phyloP scores from a whole-genome alignment of 2,113 vertebrate genomes.

The Caloenas nicobarica region DNA sequence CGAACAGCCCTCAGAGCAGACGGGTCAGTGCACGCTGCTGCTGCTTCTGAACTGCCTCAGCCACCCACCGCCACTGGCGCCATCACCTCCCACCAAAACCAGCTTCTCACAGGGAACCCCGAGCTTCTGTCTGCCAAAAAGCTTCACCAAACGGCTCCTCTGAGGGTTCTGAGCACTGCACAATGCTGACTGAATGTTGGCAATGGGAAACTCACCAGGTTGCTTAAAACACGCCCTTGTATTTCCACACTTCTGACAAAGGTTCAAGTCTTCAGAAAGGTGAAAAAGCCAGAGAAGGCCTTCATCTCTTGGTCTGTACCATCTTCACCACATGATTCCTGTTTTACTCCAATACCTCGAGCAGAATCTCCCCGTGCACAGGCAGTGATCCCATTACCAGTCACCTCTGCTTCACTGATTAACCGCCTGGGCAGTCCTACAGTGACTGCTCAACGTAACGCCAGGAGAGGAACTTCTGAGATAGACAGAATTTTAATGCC shows the following conservation, averaged over 20 bases:
- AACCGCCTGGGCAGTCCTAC: neutral
- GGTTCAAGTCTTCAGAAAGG: neutral
- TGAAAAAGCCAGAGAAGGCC: neutral
- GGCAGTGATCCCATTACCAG: neutral
- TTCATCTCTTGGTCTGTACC: neutral
- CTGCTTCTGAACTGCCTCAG: neutral
- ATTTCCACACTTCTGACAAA: neutral
- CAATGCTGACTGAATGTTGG: neutral
- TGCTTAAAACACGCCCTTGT: neutral
- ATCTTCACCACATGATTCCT: fast-evolving
- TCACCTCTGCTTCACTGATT: neutral
- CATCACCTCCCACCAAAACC: neutral
- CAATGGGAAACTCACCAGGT: neutral
- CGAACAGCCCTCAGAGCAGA: neutral
- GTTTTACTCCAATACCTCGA: neutral
- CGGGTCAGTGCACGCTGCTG: fast-evolving
- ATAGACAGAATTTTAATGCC: neutral
- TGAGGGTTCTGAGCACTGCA: neutral
- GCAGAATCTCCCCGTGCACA: fast-evolving
- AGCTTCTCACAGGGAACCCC: neutral
- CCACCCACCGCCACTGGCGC: neutral
- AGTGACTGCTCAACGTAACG: neutral
- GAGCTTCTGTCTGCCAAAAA: neutral
- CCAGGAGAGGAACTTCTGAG: neutral
- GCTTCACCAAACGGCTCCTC: neutral